Conservation (phyloP, 2,888 invertebrate species). For the Aquatica leii region DNA sequence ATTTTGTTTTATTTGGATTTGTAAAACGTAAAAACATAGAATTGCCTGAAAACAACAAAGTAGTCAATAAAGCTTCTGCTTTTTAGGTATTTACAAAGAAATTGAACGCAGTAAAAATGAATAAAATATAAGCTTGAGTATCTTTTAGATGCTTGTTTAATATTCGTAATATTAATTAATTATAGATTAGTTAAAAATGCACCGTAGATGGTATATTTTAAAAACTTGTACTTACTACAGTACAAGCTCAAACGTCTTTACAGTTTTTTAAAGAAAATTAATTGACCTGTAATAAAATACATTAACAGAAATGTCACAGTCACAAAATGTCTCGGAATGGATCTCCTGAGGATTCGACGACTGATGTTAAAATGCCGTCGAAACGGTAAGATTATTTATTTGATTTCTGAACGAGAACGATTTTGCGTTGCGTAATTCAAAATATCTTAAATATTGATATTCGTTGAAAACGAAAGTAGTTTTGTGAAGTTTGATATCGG, state of each 20-base stretch:
- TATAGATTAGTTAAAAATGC: no score
- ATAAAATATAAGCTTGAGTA: no score
- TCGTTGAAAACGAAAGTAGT: constrained; percentile 23
- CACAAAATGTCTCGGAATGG: constrained; percentile 41
- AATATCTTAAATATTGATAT: constrained; percentile 18
- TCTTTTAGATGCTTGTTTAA: no score
- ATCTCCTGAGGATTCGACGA: constrained; percentile 25
- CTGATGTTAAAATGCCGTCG: constrained; percentile 18
- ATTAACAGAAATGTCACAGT: constrained; percentile 32
- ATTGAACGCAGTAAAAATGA: no score
- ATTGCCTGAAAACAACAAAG: no score
- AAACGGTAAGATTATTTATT: constrained; percentile 22
- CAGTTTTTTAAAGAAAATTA: no score
- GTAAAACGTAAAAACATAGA: no score
- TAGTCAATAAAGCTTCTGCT: no score
- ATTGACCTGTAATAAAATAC: background rate
- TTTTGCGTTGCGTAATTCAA: constrained; percentile 14
- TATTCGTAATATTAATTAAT: no score
- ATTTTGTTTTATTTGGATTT: no score
- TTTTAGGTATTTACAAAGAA: no score
- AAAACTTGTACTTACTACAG: background rate
- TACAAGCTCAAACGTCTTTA: background rate
- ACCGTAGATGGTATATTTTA: background rate
- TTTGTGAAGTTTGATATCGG: constrained; percentile 18
- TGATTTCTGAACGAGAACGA: background rate